Percentiles rank a stretch among this genome's conserved stretches.
phyloP scores from a whole-genome alignment of 2,797 vertebrate genomes.

The Poeciliopsis infans region DNA sequence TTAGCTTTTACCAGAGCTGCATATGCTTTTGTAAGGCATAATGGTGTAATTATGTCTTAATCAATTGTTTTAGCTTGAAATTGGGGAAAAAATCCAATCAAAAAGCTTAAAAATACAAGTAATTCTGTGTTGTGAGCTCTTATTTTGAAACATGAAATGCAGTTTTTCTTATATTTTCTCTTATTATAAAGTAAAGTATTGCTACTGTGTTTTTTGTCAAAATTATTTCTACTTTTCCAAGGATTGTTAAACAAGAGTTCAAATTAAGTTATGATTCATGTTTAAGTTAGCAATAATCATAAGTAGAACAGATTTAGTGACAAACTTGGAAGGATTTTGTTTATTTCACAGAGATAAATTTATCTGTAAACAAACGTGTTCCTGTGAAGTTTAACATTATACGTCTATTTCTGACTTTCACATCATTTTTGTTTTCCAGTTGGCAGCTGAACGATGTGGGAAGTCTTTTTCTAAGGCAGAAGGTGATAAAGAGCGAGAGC shows the following conservation, averaged over 20 bases:
- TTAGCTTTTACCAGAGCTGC: no score
- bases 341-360: neutral
- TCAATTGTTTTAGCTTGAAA: neutral
- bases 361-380: neutral
- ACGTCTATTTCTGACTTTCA: neutral
- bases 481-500: slow-evolving; percentile 68
- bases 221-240: neutral
- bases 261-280: neutral
- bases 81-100: neutral
- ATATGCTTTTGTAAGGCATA: neutral
- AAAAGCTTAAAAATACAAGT: neutral
- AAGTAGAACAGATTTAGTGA: neutral
- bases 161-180: neutral
- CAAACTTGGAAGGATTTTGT: neutral
- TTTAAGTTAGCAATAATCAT: neutral
- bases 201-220: neutral
- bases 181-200: neutral
- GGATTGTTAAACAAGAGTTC: neutral
- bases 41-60: neutral
- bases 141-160: neutral
- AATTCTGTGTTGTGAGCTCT: neutral
- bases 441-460: slow-evolving; percentile 76
- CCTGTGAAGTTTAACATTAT: neutral
- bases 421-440: slow-evolving; percentile 55
- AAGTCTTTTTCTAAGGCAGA: slow-evolving; percentile 66